phyloP scores from a whole-genome alignment of 2,797 vertebrate species.

The Phylloscopus collybita region DNA sequence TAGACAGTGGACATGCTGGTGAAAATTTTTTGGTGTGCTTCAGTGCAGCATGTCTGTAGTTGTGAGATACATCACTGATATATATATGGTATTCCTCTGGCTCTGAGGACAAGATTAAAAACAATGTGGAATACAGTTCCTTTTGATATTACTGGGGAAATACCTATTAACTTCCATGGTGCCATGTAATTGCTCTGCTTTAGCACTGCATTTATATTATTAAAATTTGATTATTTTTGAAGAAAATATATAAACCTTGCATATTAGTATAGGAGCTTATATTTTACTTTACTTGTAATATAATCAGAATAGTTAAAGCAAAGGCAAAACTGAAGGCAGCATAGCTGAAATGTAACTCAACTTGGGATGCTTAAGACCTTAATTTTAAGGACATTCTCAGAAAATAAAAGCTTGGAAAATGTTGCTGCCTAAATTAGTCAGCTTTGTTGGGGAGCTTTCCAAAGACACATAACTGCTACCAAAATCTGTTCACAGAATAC shows the following conservation, averaged over 20 bases:
- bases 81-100: background rate
- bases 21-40: background rate
- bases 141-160: background rate
- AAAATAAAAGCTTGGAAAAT: background rate
- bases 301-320: background rate
- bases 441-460: background rate
- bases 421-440: background rate
- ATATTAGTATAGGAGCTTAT: background rate
- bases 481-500: background rate
- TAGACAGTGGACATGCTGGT: background rate
- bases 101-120: background rate
- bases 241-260: background rate
- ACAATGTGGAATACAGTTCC: background rate
- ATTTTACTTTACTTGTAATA: background rate
- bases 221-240: background rate
- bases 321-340: background rate
- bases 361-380: background rate
- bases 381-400: background rate
- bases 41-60: background rate
- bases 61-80: background rate
- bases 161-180: background rate
- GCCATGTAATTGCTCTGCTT: background rate
- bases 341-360: background rate
- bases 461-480: background rate
- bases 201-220: background rate